A percentile compares a stretch with the other conserved stretches of the same genome.
Evolutionary conservation across 2,797 vertebrate genomes (phyloP).

Genomic region (Sparidentex hasta): DNA sequence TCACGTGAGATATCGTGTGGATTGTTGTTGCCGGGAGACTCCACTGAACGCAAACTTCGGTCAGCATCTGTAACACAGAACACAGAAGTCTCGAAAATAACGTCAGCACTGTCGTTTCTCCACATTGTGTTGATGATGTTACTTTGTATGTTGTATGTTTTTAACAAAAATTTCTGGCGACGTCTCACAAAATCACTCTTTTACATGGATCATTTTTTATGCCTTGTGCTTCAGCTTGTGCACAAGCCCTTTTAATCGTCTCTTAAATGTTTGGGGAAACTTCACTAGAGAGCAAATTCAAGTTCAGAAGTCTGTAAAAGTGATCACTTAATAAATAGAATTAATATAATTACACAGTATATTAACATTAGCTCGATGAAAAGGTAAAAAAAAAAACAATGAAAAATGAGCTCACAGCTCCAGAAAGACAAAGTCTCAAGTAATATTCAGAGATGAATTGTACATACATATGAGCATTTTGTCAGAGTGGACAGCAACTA

Average conservation of each 20-base stretch:
- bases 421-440: not conserved
- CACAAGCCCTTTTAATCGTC: not conserved
- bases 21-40: too few species aligned
- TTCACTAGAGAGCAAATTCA: not conserved
- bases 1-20: too few species aligned
- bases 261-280: not conserved
- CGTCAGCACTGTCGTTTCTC: too few species aligned
- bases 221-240: not conserved
- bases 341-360: too few species aligned
- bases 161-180: too few species aligned
- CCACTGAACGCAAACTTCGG: too few species aligned
- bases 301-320: not conserved
- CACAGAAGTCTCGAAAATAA: too few species aligned
- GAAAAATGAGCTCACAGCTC: constrained; percentile 3
- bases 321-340: not conserved
- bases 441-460: not conserved
- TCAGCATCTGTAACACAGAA: too few species aligned
- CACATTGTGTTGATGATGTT: too few species aligned
- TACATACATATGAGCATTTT: not conserved
- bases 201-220: not conserved
- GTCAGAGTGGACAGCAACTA: not conserved
- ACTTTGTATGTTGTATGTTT: too few species aligned
- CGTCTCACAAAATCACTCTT: too few species aligned
- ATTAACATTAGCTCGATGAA: not conserved
- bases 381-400: not conserved